These are phyloP conservation scores for Apostichopus japonicus DNA, from an alignment of 35 echinoderm and acorn worm genomes.

Conservation along the genomic window DNA sequence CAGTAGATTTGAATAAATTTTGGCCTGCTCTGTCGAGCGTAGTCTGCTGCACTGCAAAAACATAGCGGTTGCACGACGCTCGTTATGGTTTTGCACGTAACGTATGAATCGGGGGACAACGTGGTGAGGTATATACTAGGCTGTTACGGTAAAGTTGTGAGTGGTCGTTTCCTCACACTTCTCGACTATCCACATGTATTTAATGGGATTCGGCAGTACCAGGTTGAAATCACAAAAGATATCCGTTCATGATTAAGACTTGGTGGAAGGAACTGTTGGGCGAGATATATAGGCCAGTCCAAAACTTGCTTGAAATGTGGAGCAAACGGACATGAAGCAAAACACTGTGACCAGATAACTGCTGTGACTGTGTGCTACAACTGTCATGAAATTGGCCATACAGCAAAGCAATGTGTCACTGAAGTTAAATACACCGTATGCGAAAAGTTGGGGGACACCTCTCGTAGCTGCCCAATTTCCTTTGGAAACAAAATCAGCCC, in stretches of 20 bases:
- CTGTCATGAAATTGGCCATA: constrained; percentile 18
- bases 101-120: no score
- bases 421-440: background rate
- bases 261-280: constrained; percentile 27
- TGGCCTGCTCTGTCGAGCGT: no score
- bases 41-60: no score
- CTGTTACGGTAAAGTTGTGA: no score
- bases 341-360: constrained; percentile 3
- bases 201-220: no score
- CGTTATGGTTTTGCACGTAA: no score
- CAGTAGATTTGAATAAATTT: no score
- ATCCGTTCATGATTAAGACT: constrained; percentile 13
- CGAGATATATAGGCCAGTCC: constrained; percentile 46
- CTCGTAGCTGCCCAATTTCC: background rate
- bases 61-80: no score
- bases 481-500: background rate
- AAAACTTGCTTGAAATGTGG: constrained; percentile 51
- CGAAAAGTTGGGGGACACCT: background rate
- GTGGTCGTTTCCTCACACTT: no score
- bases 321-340: background rate
- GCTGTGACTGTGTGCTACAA: constrained; percentile 1
- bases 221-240: background rate
- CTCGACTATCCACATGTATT: no score
- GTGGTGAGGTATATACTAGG: no score
- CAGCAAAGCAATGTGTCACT: background rate